These are phyloP conservation scores for Ceyx erithaca DNA, from an alignment of 2,797 vertebrate genomes.

Conservation along the genomic window DNA sequence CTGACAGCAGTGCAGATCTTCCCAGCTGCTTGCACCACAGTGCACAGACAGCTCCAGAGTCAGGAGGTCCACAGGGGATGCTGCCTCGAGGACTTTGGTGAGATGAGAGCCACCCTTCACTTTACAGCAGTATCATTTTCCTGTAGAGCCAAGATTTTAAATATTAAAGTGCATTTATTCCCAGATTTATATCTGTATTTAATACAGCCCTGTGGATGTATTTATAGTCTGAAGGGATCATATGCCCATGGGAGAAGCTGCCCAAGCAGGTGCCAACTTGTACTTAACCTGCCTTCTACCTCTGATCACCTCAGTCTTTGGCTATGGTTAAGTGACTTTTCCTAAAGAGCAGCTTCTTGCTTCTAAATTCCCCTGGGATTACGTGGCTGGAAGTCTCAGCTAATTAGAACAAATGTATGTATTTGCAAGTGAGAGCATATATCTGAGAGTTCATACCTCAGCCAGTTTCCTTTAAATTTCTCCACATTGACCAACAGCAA, in stretches of 20 bases:
- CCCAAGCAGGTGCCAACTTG: neutral
- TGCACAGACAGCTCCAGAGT: rapidly evolving
- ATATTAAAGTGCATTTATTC: neutral
- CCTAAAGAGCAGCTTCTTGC: neutral
- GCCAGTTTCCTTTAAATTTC: constrained; percentile 24
- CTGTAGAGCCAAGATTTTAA: neutral
- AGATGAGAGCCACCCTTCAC: neutral
- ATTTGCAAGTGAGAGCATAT: neutral
- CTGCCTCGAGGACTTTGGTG: neutral
- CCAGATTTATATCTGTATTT: neutral
- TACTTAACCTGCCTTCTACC: neutral
- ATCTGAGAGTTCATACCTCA: constrained; percentile 11
- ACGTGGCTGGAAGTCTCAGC: neutral
- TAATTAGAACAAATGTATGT: constrained; percentile 15
- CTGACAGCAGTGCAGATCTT: neutral
- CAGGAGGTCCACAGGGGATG: neutral
- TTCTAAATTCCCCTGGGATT: neutral
- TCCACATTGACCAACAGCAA: neutral
- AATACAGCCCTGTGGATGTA: rapidly evolving
- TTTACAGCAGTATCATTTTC: neutral
- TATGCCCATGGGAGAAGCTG: neutral
- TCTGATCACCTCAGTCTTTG: constrained; percentile 3
- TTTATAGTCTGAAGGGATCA: neutral
- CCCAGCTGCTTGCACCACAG: neutral
- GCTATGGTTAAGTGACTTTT: neutral